Percentiles rank a stretch among this genome's conserved stretches.
These are phyloP conservation scores for Marmota monax DNA, from an alignment of 2,113 vertebrate species.

Conservation along the genomic window DNA sequence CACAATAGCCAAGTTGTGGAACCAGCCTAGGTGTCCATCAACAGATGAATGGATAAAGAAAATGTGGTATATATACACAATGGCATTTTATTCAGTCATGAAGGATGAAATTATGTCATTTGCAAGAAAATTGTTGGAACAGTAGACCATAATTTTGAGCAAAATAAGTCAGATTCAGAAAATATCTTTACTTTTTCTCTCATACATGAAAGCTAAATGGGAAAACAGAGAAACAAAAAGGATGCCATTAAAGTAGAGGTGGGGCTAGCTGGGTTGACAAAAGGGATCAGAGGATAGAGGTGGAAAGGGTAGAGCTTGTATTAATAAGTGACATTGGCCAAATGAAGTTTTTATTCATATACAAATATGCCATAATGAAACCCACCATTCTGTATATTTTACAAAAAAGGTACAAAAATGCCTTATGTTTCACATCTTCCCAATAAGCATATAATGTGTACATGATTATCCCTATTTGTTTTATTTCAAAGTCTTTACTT, in stretches of 20 bases:
- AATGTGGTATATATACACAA: background rate
- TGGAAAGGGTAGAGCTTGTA: background rate
- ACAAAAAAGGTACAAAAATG: background rate
- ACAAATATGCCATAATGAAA: background rate
- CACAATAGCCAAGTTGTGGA: background rate
- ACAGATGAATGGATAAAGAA: background rate
- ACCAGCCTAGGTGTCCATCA: background rate
- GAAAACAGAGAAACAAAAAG: background rate
- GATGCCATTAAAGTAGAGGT: background rate
- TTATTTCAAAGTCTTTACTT: background rate
- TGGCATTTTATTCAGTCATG: background rate
- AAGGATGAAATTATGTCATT: background rate
- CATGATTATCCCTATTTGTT: background rate
- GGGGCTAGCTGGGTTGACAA: background rate
- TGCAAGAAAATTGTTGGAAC: background rate
- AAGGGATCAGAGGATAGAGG: background rate
- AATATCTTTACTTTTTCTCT: background rate
- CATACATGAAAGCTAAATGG: background rate
- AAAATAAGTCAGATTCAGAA: background rate
- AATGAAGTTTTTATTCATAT: background rate
- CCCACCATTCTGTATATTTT: background rate
- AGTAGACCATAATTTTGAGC: background rate
- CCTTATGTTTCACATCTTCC: background rate
- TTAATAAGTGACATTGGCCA: background rate
- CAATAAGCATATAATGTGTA: background rate